Conservation (phyloP, 2,888 invertebrate species). For the Heliconius sara region DNA sequence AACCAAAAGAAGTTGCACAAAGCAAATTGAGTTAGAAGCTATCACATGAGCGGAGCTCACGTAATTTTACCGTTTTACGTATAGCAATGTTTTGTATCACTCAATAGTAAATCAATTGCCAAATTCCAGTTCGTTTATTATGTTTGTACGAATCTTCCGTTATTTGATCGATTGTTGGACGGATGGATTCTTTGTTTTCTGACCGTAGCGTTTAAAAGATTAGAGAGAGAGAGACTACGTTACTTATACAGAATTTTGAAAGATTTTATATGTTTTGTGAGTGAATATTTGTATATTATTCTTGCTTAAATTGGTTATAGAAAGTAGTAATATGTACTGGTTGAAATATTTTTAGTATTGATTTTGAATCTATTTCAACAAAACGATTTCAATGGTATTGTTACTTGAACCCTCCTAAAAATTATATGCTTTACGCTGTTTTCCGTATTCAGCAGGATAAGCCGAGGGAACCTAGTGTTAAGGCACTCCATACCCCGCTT, state of each 20-base stretch:
- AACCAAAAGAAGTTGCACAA: neutral
- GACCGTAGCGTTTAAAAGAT: slow-evolving; percentile 15
- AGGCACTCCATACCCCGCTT: too few species aligned
- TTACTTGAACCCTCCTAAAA: too few species aligned
- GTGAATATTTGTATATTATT: neutral
- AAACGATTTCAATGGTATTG: too few species aligned
- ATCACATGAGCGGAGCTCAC: neutral
- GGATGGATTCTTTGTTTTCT: slow-evolving; percentile 19
- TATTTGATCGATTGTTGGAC: slow-evolving; percentile 34
- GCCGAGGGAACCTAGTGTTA: too few species aligned
- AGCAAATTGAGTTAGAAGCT: slow-evolving; percentile 12
- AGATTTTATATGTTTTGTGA: neutral
- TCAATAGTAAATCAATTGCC: slow-evolving; percentile 27
- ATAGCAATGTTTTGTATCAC: slow-evolving; percentile 19
- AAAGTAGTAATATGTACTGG: neutral
- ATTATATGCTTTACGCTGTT: too few species aligned
- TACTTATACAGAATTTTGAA: neutral
- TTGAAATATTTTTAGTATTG: neutral
- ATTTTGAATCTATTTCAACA: neutral
- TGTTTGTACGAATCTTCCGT: slow-evolving; percentile 39
- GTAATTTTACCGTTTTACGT: slow-evolving; percentile 21
- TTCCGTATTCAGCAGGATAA: too few species aligned
- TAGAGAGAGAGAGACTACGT: too few species aligned
- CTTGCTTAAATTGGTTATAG: neutral
- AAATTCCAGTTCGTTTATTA: slow-evolving; percentile 34